These are phyloP conservation scores for Perizoma flavofasciatum DNA, from an alignment of 2,888 invertebrate genomes.

Conservation along the genomic window DNA sequence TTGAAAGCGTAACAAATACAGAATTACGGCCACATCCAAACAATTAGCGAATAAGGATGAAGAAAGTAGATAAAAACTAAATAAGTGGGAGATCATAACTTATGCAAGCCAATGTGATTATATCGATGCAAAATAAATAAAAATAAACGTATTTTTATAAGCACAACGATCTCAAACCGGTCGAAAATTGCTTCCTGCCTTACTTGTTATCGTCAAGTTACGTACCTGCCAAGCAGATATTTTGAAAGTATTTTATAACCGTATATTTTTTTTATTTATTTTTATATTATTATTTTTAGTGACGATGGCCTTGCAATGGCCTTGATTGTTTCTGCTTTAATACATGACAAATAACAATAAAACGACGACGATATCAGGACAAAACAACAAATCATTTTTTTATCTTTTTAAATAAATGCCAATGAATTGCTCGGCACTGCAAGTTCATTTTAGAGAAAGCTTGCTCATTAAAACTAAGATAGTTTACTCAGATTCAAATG, in stretches of 20 bases:
- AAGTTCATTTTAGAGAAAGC: slow-evolving; percentile 12
- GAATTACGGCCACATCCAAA: slow-evolving; percentile 21
- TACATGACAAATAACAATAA: no score
- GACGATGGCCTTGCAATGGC: no score
- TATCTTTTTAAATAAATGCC: not conserved
- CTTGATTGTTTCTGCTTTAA: no score
- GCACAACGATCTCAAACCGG: slow-evolving; percentile 27
- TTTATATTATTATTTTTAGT: no score
- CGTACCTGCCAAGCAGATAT: not conserved
- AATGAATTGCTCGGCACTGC: not conserved
- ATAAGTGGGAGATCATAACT: slow-evolving; percentile 24
- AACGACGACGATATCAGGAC: no score
- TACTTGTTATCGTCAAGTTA: slow-evolving; percentile 21
- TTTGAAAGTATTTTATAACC: not conserved
- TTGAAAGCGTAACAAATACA: slow-evolving; percentile 28
- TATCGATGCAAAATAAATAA: slow-evolving; percentile 20
- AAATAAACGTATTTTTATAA: slow-evolving; percentile 23
- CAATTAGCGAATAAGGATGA: slow-evolving; percentile 30
- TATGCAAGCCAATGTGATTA: slow-evolving; percentile 12
- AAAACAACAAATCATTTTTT: no score
- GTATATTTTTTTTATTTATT: no score
- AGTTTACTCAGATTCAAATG: slow-evolving; percentile 4
- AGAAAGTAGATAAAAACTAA: slow-evolving; percentile 28
- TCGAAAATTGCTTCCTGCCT: slow-evolving; percentile 29
- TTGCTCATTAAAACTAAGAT: slow-evolving; percentile 8